Conservation (phyloP, 2,113 vertebrate species). For the Aplodontia rufa region DNA sequence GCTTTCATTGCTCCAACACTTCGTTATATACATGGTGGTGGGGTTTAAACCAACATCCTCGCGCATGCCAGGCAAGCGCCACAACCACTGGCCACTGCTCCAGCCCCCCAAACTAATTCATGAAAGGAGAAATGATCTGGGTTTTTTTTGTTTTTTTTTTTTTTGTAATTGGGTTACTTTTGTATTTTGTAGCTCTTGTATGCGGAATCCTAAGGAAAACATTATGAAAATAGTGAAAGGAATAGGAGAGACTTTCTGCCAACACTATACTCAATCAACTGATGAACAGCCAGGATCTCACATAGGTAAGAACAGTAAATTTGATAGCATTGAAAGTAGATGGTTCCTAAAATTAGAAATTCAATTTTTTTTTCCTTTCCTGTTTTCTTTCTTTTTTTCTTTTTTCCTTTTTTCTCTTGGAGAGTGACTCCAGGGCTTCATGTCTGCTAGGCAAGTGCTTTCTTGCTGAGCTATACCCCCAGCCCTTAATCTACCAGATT, state of each 20-base stretch:
- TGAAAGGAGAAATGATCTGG: not conserved
- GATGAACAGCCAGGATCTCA: slow-evolving; percentile 93
- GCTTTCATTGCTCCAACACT: too few relatives aligned
- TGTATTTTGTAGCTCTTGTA: slow-evolving; percentile 88
- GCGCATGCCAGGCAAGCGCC: too few relatives aligned
- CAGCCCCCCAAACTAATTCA: not conserved
- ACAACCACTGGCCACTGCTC: not conserved
- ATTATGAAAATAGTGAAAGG: slow-evolving; percentile 89
- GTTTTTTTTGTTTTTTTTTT: not conserved
- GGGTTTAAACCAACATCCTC: too few relatives aligned
- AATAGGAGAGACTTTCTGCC: slow-evolving; percentile 92
- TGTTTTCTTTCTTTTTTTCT: not conserved
- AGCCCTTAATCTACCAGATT: not conserved
- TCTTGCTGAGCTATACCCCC: not conserved
- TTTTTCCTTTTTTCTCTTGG: too few relatives aligned
- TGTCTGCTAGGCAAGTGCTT: not conserved
- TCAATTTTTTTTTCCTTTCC: not conserved
- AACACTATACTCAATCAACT: slow-evolving; percentile 91
- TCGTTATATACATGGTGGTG: too few relatives aligned
- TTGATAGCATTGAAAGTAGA: not conserved
- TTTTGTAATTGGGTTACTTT: slow-evolving; percentile 45
- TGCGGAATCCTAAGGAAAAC: slow-evolving; percentile 89
- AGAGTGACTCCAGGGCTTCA: not conserved
- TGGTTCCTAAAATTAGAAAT: not conserved
- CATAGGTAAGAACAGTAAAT: slow-evolving; percentile 87